Conservation (phyloP, 2,113 vertebrate species). For the Potamarius usumacintae region DNA sequence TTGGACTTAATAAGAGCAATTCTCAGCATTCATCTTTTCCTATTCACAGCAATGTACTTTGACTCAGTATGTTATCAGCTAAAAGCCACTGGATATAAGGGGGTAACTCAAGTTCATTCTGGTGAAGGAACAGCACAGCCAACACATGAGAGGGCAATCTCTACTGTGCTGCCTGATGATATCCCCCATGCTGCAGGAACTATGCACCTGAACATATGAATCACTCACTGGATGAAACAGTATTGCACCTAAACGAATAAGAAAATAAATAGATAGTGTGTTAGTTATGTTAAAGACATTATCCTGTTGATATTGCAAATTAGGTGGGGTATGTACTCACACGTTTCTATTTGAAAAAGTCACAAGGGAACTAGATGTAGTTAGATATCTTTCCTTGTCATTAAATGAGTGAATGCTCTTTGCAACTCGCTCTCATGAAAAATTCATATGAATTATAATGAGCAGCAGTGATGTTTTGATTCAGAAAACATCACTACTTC, state of each 20-base stretch:
- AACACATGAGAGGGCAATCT: neutral
- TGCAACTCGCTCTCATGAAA: neutral
- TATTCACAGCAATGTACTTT: neutral
- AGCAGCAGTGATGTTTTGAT: neutral
- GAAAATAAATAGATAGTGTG: conserved; percentile 41
- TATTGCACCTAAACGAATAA: conserved; percentile 38
- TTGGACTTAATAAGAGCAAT: neutral
- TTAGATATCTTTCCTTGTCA: conserved; percentile 20
- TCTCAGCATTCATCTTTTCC: neutral
- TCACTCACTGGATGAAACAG: conserved; percentile 36
- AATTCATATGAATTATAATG: conserved; percentile 14
- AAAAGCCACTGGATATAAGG: neutral
- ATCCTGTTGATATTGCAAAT: conserved; percentile 40
- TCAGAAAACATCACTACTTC: neutral
- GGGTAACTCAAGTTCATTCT: neutral
- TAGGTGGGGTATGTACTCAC: conserved; percentile 30
- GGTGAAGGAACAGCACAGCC: neutral
- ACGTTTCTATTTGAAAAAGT: neutral
- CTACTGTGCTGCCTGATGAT: conserved; percentile 15
- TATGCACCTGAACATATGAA: conserved; percentile 35
- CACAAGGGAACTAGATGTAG: conserved; percentile 24
- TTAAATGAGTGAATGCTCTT: conserved; percentile 4
- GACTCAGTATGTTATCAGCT: neutral
- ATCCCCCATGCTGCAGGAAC: neutral
- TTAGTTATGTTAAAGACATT: conserved; percentile 43